Base-by-base conservation (phyloP, 1,140 invertebrate species). In the Holcopasites calliopsidis region DNA sequence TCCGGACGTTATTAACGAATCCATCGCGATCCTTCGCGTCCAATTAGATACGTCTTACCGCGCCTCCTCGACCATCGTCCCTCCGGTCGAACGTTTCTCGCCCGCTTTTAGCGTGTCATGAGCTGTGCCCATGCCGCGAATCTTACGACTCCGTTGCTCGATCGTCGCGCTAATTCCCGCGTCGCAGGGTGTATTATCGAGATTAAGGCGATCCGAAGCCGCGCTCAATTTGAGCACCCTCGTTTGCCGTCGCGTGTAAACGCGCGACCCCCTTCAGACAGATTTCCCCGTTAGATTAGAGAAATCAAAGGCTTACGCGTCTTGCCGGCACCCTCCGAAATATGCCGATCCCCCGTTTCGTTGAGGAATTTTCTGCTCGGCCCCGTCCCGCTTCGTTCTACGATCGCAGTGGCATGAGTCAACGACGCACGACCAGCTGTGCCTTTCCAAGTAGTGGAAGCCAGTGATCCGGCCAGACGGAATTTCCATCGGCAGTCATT, bases 201-300 rank as follows among this genome's bases (percentile, higher is more conserved):
- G 72, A 80, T 82, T 80, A 80, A 62, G 73, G 50, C 16, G 64
- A 62, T 40, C 58, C 79, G 55, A 76, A 66, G 65, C 60, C 64
- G 65, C 66, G 73, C 58, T 81, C 80, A 81, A 80, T 80, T 80
- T 55, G 65, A 75, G 72, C 50, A 52, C 52, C 54, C 40, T 70
- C 60, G 58, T 66, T 38, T 35, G 35, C 47, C 52, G 38, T 42
- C 47, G 42, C 65, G 65, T 54, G 60, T 35, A 71, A 74, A 74
- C 62, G 47, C 28, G 42, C 71, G 21, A 21, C 31, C 60, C 70
- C 62, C 62, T 52, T 10, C 13, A 50, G 61, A n/a, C 50, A 66
- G 71, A 74, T 74, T 66, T 74, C 71, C n/a, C 71, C 71, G 65
- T 74, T 74, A 74, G 71, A 74, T 74, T 74, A 74, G 61, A 74